Base-by-base conservation (phyloP, 2,797 vertebrate genomes). In the Xiphorhynchus erythropygius region DNA sequence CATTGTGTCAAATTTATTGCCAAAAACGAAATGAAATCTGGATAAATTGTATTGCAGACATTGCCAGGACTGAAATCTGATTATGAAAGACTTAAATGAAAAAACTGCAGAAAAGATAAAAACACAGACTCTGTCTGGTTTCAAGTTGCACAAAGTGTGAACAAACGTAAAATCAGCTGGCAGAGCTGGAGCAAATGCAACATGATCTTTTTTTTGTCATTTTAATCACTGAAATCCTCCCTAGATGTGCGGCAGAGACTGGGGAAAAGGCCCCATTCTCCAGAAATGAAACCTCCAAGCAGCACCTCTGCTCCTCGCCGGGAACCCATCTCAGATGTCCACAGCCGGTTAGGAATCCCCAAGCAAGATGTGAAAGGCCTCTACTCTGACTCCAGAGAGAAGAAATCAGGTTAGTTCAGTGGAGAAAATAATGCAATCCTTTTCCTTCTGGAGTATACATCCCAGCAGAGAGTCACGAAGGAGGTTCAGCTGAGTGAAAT, bases 181-280 rank as follows among this genome's bases (percentile, higher is more conserved):
- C n/a, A 68, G 70, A 67, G 39, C 25, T 62, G 28, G 41, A 67
- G 4, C 35, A 62, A 84, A 64, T 30, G 11, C 33, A 53, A 16
- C 1, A 0, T 39, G 30, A 27, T 9, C n/a, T 30, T 68, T 55
- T 49, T 49, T 49, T 50, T 83, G 30, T 83, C 5, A 55, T 64
- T 83, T 78, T 90, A 90, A 90, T 76, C 41, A 21, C 32, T 94
- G 76, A 18, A 79, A 70, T 65, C 75, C 30, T 87, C 90, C 91
- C 23, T 90, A 99, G 99, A 99, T 87, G 99, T 99, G 49, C 98
- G 99, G 39, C 99, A 99, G 96, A 98, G 99, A 10, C 97, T 99
- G 84, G 99, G 99, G 11, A 99, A 99, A 95, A 98, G 99, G 83
- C 98, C 98, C 0, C 98, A 98, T 94, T 99, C 99, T 62, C 99